Base-by-base conservation (phyloP, 2,113 vertebrate genomes). In the Vidua macroura region DNA sequence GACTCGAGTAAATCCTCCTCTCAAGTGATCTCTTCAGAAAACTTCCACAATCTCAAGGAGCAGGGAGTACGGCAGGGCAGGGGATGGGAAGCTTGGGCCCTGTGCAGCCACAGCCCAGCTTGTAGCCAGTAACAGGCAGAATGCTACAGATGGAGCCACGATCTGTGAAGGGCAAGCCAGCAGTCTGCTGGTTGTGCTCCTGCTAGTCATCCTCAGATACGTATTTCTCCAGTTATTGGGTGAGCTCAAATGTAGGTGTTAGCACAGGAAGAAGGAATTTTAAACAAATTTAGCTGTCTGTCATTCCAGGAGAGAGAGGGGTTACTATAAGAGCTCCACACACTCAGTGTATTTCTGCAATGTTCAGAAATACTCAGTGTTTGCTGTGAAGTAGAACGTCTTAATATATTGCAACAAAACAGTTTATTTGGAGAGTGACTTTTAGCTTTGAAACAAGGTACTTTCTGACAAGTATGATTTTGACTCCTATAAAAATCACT, bases 81-180 rank as follows among this genome's bases (percentile, higher is more conserved):
- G 33, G 72, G 52, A 44, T 6, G 31, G 53, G 35, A 55, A 67
- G 27, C 7, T 27, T n/a, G 43, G 21, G 48, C 19, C 10, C 37
- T 35, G 41, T 24, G 46, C 43, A 13, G 44, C 14, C 10, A 18
- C 2, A 37, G 48, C 20, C 22, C 13, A 86, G 33, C 8, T 27
- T 72, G 22, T 13, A 60, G 39, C 12, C 35, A 22, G 49, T 11
- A 30, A n/a, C 11, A 63, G 73, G 72, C 16, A 44, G 49, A 60
- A 11, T 5, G 18, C 18, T 27, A 19, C 60, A 72, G 73, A 9
- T 11, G 25, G 44, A 78, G 33, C 28, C 37, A 19, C 0, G 0
- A 11, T 48, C 35, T 37, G 19, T 35, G 39, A 76, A 58, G 30
- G 49, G 15, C 53, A 73, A 62, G 37, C 10, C 31, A 58, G 58